phyloP scores from a whole-genome alignment of 2,888 invertebrate species.

The Marronus borbonicus region DNA sequence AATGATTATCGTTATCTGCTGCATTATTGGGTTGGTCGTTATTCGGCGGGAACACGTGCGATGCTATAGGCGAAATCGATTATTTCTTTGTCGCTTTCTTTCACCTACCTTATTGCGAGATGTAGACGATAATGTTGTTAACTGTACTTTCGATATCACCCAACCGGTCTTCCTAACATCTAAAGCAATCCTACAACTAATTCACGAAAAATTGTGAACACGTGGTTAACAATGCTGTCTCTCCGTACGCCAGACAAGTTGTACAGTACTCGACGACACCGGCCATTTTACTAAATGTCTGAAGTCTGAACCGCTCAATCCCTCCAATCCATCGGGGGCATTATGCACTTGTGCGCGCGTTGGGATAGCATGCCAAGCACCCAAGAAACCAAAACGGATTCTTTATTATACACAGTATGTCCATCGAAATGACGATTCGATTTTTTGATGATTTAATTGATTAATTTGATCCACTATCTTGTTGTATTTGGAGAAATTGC shows the following conservation, averaged over 20 bases:
- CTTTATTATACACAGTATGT: no score
- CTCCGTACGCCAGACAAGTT: neutral
- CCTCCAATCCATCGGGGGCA: neutral
- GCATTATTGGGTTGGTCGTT: neutral
- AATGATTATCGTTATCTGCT: neutral
- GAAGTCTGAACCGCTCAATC: no score
- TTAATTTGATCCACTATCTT: no score
- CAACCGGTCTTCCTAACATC: constrained; percentile 12
- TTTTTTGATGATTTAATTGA: no score
- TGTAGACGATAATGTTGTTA: constrained; percentile 39
- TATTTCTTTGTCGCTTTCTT: constrained; percentile 30
- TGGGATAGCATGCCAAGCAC: neutral
- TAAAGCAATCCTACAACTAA: neutral
- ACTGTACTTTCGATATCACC: constrained; percentile 39
- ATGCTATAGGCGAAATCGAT: constrained; percentile 16
- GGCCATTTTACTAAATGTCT: constrained; percentile 33
- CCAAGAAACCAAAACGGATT: no score
- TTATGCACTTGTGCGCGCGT: neutral
- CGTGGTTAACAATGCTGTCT: constrained; percentile 19
- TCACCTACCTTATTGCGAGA: neutral
- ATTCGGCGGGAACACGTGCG: neutral
- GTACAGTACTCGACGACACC: constrained; percentile 3
- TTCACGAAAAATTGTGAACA: constrained; percentile 33
- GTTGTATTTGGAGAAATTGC: no score
- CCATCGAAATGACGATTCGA: no score